Evolutionary conservation across 92 coral and sea anemone genomes (phyloP).

Genomic region (Actinostola sp.): DNA sequence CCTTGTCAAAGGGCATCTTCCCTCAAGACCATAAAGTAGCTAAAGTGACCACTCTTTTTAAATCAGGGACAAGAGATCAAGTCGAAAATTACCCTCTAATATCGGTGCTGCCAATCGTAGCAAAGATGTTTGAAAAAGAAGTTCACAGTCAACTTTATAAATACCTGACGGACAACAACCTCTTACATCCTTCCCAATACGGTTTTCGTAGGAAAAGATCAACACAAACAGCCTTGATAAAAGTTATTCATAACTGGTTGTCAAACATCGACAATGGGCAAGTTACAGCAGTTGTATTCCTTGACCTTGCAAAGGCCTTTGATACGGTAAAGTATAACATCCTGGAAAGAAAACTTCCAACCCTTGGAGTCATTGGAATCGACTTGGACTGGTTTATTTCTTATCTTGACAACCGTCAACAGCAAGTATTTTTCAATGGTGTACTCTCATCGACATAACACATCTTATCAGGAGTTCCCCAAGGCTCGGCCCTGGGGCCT

Average conservation of each 20-base stretch:
- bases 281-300: conserved; percentile 37
- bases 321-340: conserved; percentile 41
- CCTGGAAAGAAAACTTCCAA: conserved; percentile 30
- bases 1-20: conserved; percentile 30
- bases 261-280: conserved; percentile 35
- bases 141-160: conserved; percentile 28
- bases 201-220: conserved; percentile 51
- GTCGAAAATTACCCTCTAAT: conserved; percentile 11
- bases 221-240: conserved; percentile 49
- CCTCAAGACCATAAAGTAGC: conserved; percentile 68
- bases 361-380: conserved; percentile 28
- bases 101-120: conserved; percentile 11
- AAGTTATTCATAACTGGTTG: conserved; percentile 48
- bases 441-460: conserved; percentile 5
- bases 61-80: conserved; percentile 8
- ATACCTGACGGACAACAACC: conserved; percentile 31
- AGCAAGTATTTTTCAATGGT: conserved; percentile 20
- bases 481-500: conserved; percentile 30
- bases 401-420: conserved; percentile 31
- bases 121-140: conserved; percentile 9
- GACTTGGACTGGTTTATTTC: conserved; percentile 40
- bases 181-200: conserved; percentile 44
- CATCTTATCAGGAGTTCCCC: conserved; percentile 42
- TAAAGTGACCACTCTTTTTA: conserved; percentile 51
- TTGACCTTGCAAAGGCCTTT: conserved; percentile 54